Percentiles rank a stretch among this genome's conserved stretches.
Evolutionary conservation across 2,113 vertebrate species (phyloP).

Genomic region (cattle (Bos taurus)): DNA sequence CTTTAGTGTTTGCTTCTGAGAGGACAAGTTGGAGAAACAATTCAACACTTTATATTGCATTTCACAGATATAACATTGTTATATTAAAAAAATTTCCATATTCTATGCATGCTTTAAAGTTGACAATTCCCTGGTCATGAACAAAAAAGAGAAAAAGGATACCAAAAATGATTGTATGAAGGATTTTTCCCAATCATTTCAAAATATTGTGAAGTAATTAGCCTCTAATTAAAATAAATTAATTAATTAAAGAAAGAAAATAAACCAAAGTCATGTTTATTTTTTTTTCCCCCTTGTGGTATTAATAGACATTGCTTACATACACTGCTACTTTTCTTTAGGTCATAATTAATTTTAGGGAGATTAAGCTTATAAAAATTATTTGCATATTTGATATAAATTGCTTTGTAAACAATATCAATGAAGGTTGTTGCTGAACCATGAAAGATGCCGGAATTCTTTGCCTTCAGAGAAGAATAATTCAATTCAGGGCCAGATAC

Average conservation of each 20-base stretch:
- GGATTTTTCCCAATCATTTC: not conserved
- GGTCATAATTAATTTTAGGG: not conserved
- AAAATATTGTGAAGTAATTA: not conserved
- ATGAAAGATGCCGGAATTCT: accelerated
- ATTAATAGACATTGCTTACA: not conserved
- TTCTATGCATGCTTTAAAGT: not conserved
- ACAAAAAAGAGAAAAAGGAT: not conserved
- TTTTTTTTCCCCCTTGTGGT: not conserved
- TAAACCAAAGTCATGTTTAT: not conserved
- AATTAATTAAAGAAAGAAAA: not conserved
- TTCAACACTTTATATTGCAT: not conserved
- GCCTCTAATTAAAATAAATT: not conserved
- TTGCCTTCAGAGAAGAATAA: not conserved
- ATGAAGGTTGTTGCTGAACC: not conserved
- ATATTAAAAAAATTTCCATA: not conserved
- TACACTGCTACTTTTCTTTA: not conserved
- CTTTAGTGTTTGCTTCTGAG: not conserved
- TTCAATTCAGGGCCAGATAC: not conserved
- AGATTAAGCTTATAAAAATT: not conserved
- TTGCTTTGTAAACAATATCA: not conserved
- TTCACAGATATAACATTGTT: not conserved
- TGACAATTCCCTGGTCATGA: not conserved
- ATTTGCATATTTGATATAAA: not conserved
- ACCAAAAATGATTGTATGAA: not conserved
- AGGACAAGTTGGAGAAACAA: not conserved